Base-by-base conservation (phyloP, 2,113 vertebrate genomes). In the Menidia beryllina region DNA sequence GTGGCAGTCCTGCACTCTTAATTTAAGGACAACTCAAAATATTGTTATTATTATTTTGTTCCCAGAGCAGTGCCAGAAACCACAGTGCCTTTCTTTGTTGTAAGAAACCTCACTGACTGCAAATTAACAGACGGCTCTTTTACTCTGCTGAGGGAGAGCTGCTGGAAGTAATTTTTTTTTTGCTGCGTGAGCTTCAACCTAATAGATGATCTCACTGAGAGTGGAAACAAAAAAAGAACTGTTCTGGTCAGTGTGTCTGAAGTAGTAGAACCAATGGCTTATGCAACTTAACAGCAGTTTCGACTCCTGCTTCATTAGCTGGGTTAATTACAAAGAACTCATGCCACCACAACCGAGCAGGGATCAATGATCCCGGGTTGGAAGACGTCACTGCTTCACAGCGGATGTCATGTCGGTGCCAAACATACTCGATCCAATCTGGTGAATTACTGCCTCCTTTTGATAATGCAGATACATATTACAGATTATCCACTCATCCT, bases 271-370 rank as follows among this genome's bases (percentile, higher is more conserved):
- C 67, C 38, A 82, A 88, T 71, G 71, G 75, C 62, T 77, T 75
- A n/a, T 72, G 51, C 57, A 70, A 69, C 68, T 72, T 72, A 80
- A 72, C 80, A 86, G 66, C 75, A 47, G 49, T 60, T 65, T 83
- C 50, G 0, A 6, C 41, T 25, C 38, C 58, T 17, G 72, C 83
- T 77, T 80, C 86, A 82, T 90, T 88, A 82, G 79, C 34, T 11
- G 1, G 57, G 77, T 70, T 86, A 89, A 88, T 89, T 86, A 66
- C 72, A 41, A 23, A 72, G 75, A 45, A 52, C 60, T 83, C 55
- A 69, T 76, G 71, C 63, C 21, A 21, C 55, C 41, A 39, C 43
- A 81, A 76, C 75, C 34, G 55, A 73, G 58, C 53, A 26, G 69
- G 55, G 61, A 81, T 76, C 81, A 83, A 27, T 69, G 76, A 70